Evolutionary conservation across 2,888 invertebrate genomes (phyloP).

Genomic region (Gymnoscelis rufifasciata): DNA sequence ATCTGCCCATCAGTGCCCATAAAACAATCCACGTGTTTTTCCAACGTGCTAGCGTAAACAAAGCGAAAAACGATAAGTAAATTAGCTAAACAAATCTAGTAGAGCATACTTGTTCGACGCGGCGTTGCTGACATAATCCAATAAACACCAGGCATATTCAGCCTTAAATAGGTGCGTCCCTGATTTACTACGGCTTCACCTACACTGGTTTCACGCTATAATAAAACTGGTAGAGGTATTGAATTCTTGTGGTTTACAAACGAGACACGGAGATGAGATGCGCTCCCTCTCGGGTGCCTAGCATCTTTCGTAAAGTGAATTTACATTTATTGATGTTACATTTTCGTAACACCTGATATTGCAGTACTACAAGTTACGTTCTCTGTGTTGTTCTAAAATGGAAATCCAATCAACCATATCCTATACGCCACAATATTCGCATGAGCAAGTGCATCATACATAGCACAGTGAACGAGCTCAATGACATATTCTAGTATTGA

Average conservation of each 20-base stretch:
- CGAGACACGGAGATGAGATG: conserved; percentile 6
- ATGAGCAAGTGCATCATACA: background rate
- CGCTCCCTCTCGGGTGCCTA: background rate
- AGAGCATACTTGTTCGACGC: conserved; percentile 26
- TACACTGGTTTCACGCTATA: conserved; percentile 38
- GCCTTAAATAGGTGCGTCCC: conserved; percentile 43
- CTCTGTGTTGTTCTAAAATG: no score
- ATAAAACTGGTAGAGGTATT: conserved; percentile 14
- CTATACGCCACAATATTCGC: no score
- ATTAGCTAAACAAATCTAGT: conserved; percentile 21
- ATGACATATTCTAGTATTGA: conserved; percentile 9
- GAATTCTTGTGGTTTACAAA: conserved; percentile 19
- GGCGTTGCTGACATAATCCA: conserved; percentile 50
- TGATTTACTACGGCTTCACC: conserved; percentile 55
- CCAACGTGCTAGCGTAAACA: conserved; percentile 10
- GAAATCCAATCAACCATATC: no score
- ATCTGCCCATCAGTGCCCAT: background rate
- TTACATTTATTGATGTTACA: background rate
- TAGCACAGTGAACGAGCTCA: conserved; percentile 10
- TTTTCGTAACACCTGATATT: no score
- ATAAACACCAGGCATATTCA: conserved; percentile 53
- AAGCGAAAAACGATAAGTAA: conserved; percentile 11
- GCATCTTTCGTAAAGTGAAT: background rate
- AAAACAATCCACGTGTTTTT: conserved; percentile 9
- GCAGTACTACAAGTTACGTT: no score